Percentiles rank a stretch among this genome's conserved stretches.
phyloP scores from a whole-genome alignment of 2,888 invertebrate species.

The Acanthoscelides obtectus region DNA sequence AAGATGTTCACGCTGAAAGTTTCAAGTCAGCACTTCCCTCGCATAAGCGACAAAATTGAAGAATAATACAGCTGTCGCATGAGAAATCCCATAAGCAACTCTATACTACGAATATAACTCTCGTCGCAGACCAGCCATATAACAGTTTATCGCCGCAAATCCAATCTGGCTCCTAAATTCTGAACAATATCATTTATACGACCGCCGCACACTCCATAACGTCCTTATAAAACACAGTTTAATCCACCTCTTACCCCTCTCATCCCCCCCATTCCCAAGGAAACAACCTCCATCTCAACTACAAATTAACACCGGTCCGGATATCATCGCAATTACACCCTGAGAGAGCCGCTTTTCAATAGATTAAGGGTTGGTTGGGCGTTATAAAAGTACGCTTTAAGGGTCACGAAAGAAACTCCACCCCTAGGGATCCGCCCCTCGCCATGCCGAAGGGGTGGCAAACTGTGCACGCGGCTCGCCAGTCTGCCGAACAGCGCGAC shows the following conservation, averaged over 20 bases:
- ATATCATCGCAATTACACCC: constrained; percentile 26
- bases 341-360: constrained; percentile 16
- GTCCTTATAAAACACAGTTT: neutral
- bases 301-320: constrained; percentile 15
- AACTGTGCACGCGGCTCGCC: constrained; percentile 7
- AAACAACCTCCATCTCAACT: constrained; percentile 17
- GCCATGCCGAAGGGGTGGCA: neutral
- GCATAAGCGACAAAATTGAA: neutral
- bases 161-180: constrained; percentile 1
- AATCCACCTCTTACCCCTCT: constrained; percentile 13
- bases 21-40: too few relatives aligned
- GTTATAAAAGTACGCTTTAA: constrained; percentile 29
- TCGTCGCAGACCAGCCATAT: neutral
- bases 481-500: constrained; percentile 8
- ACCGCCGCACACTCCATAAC: neutral
- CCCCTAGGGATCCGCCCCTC: constrained; percentile 35
- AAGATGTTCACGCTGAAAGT: too few relatives aligned
- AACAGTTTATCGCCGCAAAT: neutral
- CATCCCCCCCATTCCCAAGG: constrained; percentile 2
- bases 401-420: constrained; percentile 34
- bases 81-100: neutral
- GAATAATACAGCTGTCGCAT: neutral
- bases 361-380: constrained; percentile 12
- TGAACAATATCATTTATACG: neutral
- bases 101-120: neutral